Evolutionary conservation across 2,797 vertebrate species (phyloP).

Genomic region (Apodemus agrarius): DNA sequence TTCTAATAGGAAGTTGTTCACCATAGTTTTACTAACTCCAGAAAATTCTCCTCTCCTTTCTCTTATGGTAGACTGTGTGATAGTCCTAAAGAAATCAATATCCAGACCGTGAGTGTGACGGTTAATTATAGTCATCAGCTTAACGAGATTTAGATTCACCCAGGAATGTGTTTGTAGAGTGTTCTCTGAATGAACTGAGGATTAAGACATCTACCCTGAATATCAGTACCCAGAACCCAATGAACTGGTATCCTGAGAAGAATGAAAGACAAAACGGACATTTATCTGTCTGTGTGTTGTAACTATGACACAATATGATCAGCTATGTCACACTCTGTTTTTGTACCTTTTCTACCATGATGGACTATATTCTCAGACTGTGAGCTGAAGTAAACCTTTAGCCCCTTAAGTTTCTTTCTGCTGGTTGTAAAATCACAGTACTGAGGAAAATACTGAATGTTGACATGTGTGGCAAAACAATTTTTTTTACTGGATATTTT

Average conservation of each 20-base stretch:
- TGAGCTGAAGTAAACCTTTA: not conserved
- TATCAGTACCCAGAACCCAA: not conserved
- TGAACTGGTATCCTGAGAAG: not conserved
- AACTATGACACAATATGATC: not conserved
- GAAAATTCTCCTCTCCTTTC: not conserved
- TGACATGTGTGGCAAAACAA: not conserved
- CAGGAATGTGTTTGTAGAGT: not conserved
- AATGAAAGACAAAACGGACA: not conserved
- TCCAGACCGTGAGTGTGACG: not conserved
- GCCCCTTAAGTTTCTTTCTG: not conserved
- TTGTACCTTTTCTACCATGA: not conserved
- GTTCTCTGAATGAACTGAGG: not conserved
- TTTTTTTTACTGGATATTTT: too few relatives aligned
- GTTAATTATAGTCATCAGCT: not conserved
- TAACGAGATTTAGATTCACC: not conserved
- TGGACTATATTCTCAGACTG: not conserved
- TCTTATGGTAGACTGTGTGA: not conserved
- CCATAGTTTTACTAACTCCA: not conserved
- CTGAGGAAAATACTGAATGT: not conserved
- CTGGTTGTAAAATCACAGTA: not conserved
- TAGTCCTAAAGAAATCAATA: not conserved
- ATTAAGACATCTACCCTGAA: not conserved
- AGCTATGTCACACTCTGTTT: not conserved
- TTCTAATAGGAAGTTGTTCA: not conserved
- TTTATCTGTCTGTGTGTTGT: not conserved